Base-by-base conservation (phyloP, 2,888 invertebrate genomes). In the Drosophila percnosoma region DNA sequence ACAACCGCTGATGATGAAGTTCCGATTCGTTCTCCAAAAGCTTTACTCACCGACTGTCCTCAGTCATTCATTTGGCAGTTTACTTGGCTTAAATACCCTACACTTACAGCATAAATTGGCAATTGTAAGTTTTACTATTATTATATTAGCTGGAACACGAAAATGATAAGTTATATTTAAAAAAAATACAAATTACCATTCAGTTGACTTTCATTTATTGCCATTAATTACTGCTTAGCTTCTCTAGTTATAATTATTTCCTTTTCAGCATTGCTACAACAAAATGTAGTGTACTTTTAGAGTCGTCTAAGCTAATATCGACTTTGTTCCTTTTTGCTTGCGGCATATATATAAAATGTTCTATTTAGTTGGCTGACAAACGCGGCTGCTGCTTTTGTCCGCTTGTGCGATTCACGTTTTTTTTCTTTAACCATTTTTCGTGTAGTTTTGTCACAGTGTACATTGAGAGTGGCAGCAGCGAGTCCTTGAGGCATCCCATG, bases 1-100 rank as follows among this genome's bases (percentile, higher is more conserved):
- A 49, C 53, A 73, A 58, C 63, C 66, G 58, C 70, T 64, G 63
- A 76, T 74, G 75, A 81, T 84, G 72, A 89, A 70, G 67, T 74
- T 80, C 61, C 61, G 49, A 42, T 72, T 67, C 40, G 40, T 73
- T 59, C 55, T 52, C 48, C 34, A 54, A 29, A 24, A 53, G 58
- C 70, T 52, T 15, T 55, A 24, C 34, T 33, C n/a, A 40, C 29
- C 21, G 52, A 59, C 51, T 52, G 57, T 69, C 21, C 57, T 7
- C 48, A 63, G 38, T 21, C 36, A 49, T 60, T 53, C 45, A 40
- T 45, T 65, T 51, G 54, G 13, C 40, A 38, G 52, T 2, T 36
- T 58, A 40, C 21, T 11, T n/a, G 11, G 13, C 10, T 29, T 33
- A 4, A 34, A 54, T 64, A 67, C 67, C 42, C 65, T 63, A 11